Percentiles rank a stretch among this genome's conserved stretches.
phyloP scores from a whole-genome alignment of 2,113 vertebrate species.

The Agapornis roseicollis region DNA sequence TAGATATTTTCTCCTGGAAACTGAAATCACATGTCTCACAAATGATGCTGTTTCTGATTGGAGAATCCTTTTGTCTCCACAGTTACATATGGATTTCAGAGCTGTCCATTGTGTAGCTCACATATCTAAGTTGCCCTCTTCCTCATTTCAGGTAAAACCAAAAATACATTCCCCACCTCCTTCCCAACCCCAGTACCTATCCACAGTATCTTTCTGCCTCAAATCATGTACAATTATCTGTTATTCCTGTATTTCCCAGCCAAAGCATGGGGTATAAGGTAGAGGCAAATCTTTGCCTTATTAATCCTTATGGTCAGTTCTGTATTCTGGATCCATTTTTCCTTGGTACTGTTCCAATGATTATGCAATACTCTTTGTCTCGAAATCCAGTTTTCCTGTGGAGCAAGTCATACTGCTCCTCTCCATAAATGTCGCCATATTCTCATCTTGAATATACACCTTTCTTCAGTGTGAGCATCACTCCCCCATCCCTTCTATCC shows the following conservation, averaged over 20 bases:
- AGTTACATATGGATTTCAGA: constrained; percentile 31
- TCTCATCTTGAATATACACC: not conserved
- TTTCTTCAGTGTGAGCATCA: not conserved
- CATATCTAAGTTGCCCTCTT: not conserved
- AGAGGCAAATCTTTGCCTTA: not conserved
- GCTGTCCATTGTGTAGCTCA: not conserved
- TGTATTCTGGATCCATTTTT: not conserved
- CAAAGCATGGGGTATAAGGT: not conserved
- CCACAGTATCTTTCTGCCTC: not conserved
- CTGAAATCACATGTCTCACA: constrained; percentile 31
- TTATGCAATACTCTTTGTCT: not conserved
- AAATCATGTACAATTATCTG: not conserved
- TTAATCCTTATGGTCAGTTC: not conserved
- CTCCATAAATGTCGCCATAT: not conserved
- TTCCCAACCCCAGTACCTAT: not conserved
- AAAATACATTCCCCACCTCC: not conserved
- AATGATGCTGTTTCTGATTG: constrained; percentile 37
- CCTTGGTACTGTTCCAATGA: not conserved
- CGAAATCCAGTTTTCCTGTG: not conserved
- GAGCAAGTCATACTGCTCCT: not conserved
- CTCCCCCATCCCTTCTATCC: not conserved
- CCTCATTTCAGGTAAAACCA: not conserved
- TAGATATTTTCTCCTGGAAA: constrained; percentile 20
- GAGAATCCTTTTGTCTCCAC: not conserved
- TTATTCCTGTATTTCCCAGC: not conserved